Percentiles rank a stretch among this genome's conserved stretches.
Evolutionary conservation across 2,888 invertebrate genomes (phyloP).

Genomic region (Apocheima hispidaria): DNA sequence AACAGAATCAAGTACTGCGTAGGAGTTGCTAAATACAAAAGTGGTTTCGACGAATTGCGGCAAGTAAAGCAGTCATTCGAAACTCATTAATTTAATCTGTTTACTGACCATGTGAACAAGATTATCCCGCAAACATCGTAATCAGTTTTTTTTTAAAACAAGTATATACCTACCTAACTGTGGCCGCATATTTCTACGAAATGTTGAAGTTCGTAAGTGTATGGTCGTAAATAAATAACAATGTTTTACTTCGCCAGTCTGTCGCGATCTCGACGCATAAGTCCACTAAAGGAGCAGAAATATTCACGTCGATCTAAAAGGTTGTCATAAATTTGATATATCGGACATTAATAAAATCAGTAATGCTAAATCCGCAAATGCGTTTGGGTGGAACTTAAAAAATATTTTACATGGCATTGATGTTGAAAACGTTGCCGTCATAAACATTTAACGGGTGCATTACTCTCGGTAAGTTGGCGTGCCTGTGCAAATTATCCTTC

Average conservation of each 20-base stretch:
- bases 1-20: conserved; percentile 69
- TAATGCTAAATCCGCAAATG: conserved; percentile 57
- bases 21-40: conserved; percentile 77
- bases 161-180: conserved; percentile 15
- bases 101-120: conserved; percentile 47
- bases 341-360: conserved; percentile 66
- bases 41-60: conserved; percentile 74
- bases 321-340: conserved; percentile 68
- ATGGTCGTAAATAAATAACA: conserved; percentile 21
- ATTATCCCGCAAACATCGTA: conserved; percentile 14
- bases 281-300: conserved; percentile 47
- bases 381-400: conserved; percentile 62
- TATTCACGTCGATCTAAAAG: conserved; percentile 55
- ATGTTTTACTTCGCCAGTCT: conserved; percentile 19
- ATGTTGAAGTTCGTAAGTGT: background rate
- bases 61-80: conserved; percentile 66
- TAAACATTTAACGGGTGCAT: conserved; percentile 85
- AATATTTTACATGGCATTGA: conserved; percentile 76
- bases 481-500: conserved; percentile 69
- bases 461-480: conserved; percentile 74
- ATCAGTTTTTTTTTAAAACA: conserved; percentile 3
- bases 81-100: conserved; percentile 66
- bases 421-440: conserved; percentile 71
- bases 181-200: conserved; percentile 13
- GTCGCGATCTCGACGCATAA: conserved; percentile 23